These are phyloP conservation scores for Pangasius sanitwongsei DNA, from an alignment of 2,797 vertebrate species.

Conservation along the genomic window DNA sequence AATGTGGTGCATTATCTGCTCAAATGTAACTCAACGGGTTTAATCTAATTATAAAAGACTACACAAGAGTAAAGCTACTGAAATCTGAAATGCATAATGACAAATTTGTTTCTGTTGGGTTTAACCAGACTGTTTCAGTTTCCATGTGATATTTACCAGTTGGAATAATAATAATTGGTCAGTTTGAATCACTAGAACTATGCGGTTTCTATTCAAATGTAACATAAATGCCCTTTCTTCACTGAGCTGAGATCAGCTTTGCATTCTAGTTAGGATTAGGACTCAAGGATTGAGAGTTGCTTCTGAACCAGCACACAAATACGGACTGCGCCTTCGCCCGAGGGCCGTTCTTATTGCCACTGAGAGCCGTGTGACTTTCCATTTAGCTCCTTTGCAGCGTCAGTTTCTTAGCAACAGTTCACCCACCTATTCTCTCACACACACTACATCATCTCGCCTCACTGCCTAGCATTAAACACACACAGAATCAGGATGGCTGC, in stretches of 20 bases:
- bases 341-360: slow-evolving; percentile 19
- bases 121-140: slow-evolving; percentile 10
- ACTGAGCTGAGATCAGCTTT: slow-evolving; percentile 1
- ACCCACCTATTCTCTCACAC: slow-evolving; percentile 40
- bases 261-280: slow-evolving; percentile 23
- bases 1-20: background rate
- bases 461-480: slow-evolving; percentile 38
- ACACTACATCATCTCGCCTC: slow-evolving; percentile 33
- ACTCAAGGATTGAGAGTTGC: slow-evolving; percentile 2
- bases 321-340: slow-evolving; percentile 1
- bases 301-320: slow-evolving; percentile 19
- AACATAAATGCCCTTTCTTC: background rate
- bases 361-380: slow-evolving; percentile 48
- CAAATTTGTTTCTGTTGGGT: background rate
- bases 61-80: background rate
- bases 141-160: slow-evolving; percentile 1
- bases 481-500: slow-evolving; percentile 19
- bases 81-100: background rate
- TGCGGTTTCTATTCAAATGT: background rate
- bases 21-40: background rate
- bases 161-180: slow-evolving; percentile 3
- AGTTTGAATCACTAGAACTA: background rate
- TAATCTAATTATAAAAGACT: background rate
- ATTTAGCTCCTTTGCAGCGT: slow-evolving; percentile 45
- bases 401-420: slow-evolving; percentile 54